phyloP scores from a whole-genome alignment of 2,113 vertebrate genomes.

The Mirza zaza region DNA sequence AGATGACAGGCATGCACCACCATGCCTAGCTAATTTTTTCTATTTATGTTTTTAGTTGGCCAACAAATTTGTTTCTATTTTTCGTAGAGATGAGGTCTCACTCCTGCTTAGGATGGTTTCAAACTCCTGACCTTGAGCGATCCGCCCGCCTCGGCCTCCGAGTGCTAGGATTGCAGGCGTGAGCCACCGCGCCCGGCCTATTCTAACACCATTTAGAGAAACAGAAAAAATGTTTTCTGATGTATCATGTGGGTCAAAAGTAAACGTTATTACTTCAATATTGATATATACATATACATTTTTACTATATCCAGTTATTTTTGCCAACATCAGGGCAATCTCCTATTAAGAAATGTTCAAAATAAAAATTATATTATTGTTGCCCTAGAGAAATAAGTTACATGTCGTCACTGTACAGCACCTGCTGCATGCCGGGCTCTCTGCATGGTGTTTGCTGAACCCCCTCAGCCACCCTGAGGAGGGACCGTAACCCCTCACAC shows the following conservation, averaged over 20 bases:
- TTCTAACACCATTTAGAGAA: not conserved
- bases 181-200: no score
- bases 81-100: no score
- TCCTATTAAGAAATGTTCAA: not conserved
- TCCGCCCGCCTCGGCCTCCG: no score
- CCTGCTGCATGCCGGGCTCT: not conserved
- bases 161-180: no score
- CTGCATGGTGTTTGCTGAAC: fast-evolving
- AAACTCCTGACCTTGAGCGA: no score
- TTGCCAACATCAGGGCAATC: not conserved
- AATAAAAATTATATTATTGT: not conserved
- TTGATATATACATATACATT: not conserved
- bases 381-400: not conserved
- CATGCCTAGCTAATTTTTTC: no score
- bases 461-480: not conserved
- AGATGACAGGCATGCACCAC: no score
- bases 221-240: not conserved
- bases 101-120: no score
- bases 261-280: not conserved
- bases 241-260: not conserved
- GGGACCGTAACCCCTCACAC: no score
- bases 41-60: no score
- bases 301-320: not conserved
- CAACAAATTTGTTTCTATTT: no score
- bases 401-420: no score